Evolutionary conservation across 2,113 vertebrate species (phyloP), one percentile per base, ranked within the genome.

Genomic region (Sebastes schlegelii): DNA sequence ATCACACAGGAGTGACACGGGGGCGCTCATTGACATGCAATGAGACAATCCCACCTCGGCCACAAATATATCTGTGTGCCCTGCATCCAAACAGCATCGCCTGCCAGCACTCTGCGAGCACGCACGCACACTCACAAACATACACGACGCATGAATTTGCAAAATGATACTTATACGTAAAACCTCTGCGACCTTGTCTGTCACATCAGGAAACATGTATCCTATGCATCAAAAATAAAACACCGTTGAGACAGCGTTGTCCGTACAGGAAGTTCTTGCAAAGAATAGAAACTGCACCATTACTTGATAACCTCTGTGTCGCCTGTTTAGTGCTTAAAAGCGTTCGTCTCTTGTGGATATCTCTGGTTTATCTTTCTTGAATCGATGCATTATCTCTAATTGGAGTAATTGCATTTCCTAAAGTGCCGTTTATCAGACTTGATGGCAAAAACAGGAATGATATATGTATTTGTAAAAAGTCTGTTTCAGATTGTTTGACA

Each of bases 1-100:
- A 92, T 89, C 83, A 79, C 82, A 82, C 76, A 68, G 72, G 73
- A 83, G 70, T 82, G 88, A 90, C 86, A 89, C 54, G 5, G 55
- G 48, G 52, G 69, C 57, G 61, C 87, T 91, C 91, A 91, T 92
- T 92, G 88, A 77, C 90, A 93, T 92, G 91, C 91, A 92, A 77
- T 46, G 70, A 91, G 58, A 90, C 63, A 84, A 82, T 76, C 86
- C 79, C 68, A 82, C 85, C 83, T 80, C 71, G 49, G 54, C 83
- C 83, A 86, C 86, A 91, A 88, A 93, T 85, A 84, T 61, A 88
- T 78, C 71, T 26, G 66, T 90, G 91, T 89, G 88, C 72, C 79
- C 80, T 86, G 81, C 82, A 91, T 92, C 77, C 64, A 34, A 91
- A 92, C 85, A 60, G 65, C 84, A 81, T 91, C 84, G 84, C 88